These are phyloP conservation scores for Drosophila emarginata DNA, from an alignment of 2,888 invertebrate genomes.

Conservation along the genomic window DNA sequence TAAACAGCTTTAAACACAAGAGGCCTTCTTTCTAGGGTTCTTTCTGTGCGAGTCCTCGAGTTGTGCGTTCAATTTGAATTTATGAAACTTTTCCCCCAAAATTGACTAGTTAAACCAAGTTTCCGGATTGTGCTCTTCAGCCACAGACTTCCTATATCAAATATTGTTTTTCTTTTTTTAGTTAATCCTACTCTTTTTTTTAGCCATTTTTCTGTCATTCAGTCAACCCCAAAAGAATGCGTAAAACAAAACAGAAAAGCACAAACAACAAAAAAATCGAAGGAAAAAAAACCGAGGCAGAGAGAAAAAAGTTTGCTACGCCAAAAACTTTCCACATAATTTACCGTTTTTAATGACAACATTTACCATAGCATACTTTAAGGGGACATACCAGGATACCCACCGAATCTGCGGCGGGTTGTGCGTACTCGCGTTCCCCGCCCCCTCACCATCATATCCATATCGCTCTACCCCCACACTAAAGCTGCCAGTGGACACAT, in stretches of 20 bases:
- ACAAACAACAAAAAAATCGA: not conserved
- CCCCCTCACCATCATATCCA: not conserved
- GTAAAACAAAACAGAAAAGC: slow-evolving; percentile 4
- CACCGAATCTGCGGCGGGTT: slow-evolving; percentile 15
- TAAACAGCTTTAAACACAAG: not conserved
- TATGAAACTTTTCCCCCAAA: not conserved
- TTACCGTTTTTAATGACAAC: slow-evolving; percentile 66
- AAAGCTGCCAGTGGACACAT: slow-evolving; percentile 48
- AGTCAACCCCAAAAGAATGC: slow-evolving; percentile 4
- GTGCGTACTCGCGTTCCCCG: slow-evolving; percentile 17
- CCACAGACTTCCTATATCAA: not conserved
- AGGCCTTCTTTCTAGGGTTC: not conserved
- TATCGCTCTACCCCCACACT: not conserved
- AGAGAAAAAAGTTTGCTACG: slow-evolving; percentile 14
- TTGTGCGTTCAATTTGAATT: not conserved
- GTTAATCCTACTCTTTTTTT: not conserved
- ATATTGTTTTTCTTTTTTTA: not conserved
- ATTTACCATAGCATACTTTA: slow-evolving; percentile 64
- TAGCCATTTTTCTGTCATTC: slow-evolving; percentile 2
- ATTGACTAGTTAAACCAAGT: slow-evolving; percentile 5
- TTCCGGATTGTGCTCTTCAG: not conserved
- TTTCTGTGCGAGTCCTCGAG: not conserved
- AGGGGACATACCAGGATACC: slow-evolving; percentile 14
- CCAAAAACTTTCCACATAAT: slow-evolving; percentile 55
- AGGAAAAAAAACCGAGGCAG: not conserved